phyloP scores from a whole-genome alignment of 2,888 invertebrate genomes.

The Nephrotoma guestfalica region DNA sequence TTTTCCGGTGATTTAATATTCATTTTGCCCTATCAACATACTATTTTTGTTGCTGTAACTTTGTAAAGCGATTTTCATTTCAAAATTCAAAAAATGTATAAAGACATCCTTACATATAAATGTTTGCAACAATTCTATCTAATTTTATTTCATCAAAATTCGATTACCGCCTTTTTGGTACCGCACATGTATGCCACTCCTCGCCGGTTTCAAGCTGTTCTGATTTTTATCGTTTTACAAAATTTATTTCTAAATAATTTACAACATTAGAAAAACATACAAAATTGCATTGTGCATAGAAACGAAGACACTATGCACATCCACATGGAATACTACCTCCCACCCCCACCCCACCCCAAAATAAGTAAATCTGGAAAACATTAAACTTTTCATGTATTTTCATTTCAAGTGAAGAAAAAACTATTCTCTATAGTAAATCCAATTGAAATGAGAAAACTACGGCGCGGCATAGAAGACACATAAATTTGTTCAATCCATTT shows the following conservation, averaged over 20 bases:
- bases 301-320: background rate
- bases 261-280: background rate
- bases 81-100: background rate
- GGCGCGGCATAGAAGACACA: background rate
- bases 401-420: background rate
- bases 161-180: background rate
- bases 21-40: background rate
- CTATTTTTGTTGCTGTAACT: background rate
- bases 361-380: background rate
- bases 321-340: background rate
- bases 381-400: background rate
- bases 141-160: background rate
- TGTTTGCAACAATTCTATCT: background rate
- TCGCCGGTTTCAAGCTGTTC: background rate
- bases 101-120: background rate
- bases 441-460: background rate
- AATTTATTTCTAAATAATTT: background rate
- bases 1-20: background rate
- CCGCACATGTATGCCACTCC: background rate
- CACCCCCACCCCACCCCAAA: background rate
- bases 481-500: background rate
- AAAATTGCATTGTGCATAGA: background rate
- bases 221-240: background rate
- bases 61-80: background rate
- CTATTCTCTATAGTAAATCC: background rate